Percentiles rank a stretch among this genome's conserved stretches.
These are phyloP conservation scores for Chelidonichthys spinosus DNA, from an alignment of 2,797 vertebrate genomes.

Conservation along the genomic window DNA sequence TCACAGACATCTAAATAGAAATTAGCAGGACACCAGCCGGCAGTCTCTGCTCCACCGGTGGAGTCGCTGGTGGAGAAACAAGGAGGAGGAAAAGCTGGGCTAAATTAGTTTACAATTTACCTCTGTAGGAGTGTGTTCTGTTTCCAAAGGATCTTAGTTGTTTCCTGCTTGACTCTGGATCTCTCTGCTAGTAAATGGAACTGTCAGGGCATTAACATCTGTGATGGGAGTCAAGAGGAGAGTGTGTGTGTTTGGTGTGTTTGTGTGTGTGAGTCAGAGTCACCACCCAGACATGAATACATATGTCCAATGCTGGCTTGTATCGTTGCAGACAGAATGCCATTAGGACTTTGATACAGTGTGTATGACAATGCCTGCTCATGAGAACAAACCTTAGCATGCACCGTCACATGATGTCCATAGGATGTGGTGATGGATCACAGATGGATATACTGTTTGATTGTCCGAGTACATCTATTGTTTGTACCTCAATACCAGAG, in stretches of 20 bases:
- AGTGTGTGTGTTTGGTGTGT: conserved; percentile 5
- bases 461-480: too few species aligned
- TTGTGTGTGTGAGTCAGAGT: conserved; percentile 19
- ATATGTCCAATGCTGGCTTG: conserved; percentile 33
- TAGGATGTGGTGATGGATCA: too few species aligned
- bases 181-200: conserved; percentile 25
- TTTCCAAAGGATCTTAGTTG: conserved; percentile 25
- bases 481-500: too few species aligned
- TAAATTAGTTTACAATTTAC: conserved; percentile 39
- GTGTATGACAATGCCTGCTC: conserved; percentile 22
- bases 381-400: not conserved
- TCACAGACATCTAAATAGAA: conserved; percentile 75
- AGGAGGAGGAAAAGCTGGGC: conserved; percentile 2
- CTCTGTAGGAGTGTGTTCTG: not conserved
- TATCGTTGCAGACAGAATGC: conserved; percentile 17
- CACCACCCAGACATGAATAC: conserved; percentile 30
- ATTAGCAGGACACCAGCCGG: conserved; percentile 73
- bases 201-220: conserved; percentile 42
- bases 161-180: conserved; percentile 39
- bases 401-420: not conserved
- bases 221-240: conserved; percentile 25
- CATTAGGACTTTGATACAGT: conserved; percentile 28
- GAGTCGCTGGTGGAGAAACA: conserved; percentile 15
- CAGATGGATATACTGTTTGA: too few species aligned
- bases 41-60: conserved; percentile 41